Conservation (phyloP, 1,140 invertebrate genomes). For the Bradynema listronoti region DNA sequence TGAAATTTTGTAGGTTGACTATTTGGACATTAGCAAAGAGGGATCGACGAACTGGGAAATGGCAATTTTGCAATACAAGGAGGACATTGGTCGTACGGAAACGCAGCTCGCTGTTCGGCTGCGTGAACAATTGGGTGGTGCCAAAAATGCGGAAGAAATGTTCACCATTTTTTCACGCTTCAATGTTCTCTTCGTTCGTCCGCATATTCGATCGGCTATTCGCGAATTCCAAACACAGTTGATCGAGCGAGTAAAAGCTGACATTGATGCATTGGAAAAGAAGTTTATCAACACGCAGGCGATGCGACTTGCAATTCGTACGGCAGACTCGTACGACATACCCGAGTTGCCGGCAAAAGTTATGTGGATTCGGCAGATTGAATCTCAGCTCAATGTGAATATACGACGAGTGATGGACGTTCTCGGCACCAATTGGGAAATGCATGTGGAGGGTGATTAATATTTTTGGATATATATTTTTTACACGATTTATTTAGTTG, state of each 20-base stretch:
- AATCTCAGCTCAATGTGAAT: conserved; percentile 92
- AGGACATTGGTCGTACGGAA: conserved; percentile 92
- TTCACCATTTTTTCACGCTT: conserved; percentile 95
- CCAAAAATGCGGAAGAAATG: conserved; percentile 99
- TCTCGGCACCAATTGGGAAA: conserved; percentile 93
- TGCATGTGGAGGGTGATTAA: conserved; percentile 96
- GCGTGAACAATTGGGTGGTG: conserved; percentile 89
- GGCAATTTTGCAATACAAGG: conserved; percentile 86
- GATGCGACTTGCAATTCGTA: conserved; percentile 12
- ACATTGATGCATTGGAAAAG: conserved; percentile 92
- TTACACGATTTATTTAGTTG: not conserved
- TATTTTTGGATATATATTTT: too few relatives aligned
- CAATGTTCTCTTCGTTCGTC: conserved; percentile 96
- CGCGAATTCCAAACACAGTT: conserved; percentile 97
- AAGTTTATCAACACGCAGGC: conserved; percentile 77
- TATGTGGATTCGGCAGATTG: conserved; percentile 95
- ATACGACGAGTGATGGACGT: conserved; percentile 93
- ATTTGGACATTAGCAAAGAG: conserved; percentile 89
- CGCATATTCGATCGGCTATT: conserved; percentile 94
- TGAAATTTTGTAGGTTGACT: too few relatives aligned
- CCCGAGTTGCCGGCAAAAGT: conserved; percentile 71
- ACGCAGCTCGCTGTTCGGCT: conserved; percentile 90
- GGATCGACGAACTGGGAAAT: conserved; percentile 94
- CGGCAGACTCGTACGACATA: conserved; percentile 12
- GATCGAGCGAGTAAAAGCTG: conserved; percentile 96